A percentile compares a stretch with the other conserved stretches of the same genome.
Evolutionary conservation across 1,140 invertebrate species (phyloP).

Genomic region (Drosophila kikkawai): DNA sequence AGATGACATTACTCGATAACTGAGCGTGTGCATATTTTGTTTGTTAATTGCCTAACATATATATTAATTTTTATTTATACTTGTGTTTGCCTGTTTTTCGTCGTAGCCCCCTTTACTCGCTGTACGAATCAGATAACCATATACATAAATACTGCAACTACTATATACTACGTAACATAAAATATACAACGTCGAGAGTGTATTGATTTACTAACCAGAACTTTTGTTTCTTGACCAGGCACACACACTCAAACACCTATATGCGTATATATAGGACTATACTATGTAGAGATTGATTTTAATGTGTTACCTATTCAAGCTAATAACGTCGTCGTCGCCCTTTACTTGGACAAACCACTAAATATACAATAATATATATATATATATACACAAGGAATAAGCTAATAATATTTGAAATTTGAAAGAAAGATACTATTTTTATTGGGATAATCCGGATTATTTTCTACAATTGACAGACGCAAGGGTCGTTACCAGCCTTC

Average conservation of each 20-base stretch:
- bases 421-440: constrained; percentile 35
- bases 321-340: constrained; percentile 58
- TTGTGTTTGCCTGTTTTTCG: constrained; percentile 40
- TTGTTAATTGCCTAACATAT: constrained; percentile 50
- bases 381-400: constrained; percentile 73
- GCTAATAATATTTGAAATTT: constrained; percentile 81
- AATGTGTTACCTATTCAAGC: constrained; percentile 75
- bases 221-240: constrained; percentile 40
- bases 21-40: constrained; percentile 48
- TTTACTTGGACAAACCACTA: constrained; percentile 75
- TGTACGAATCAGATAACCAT: constrained; percentile 45
- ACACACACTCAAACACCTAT: constrained; percentile 17
- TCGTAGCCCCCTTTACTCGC: constrained; percentile 36
- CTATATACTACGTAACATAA: constrained; percentile 43
- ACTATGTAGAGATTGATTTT: constrained; percentile 78
- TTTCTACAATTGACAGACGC: constrained; percentile 3
- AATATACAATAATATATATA: constrained; percentile 49
- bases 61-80: constrained; percentile 27
- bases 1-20: constrained; percentile 42
- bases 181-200: constrained; percentile 18
- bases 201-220: constrained; percentile 50
- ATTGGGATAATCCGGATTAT: background rate
- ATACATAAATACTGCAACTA: constrained; percentile 50
- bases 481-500: constrained; percentile 2
- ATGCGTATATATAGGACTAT: constrained; percentile 39